Conservation (phyloP, 2,888 invertebrate species). For the Polietes domitor region DNA sequence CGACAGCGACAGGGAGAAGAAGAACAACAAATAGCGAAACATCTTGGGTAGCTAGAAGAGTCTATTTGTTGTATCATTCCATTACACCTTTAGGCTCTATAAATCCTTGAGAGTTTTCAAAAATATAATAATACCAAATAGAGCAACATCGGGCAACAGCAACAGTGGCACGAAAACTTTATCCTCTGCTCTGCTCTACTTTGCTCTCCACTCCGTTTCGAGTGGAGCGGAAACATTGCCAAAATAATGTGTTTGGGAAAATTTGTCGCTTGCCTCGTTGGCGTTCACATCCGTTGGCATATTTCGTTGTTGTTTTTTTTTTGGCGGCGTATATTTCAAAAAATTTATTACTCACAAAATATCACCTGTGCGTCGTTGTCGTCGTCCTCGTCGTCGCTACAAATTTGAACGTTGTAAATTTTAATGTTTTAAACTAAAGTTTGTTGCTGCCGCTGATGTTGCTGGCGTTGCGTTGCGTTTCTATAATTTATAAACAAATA, state of each 20-base stretch:
- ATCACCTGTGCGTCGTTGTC: conserved; percentile 63
- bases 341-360: conserved; percentile 64
- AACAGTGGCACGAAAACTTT: conserved; percentile 55
- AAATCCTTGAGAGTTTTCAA: conserved; percentile 64
- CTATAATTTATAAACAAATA: conserved; percentile 60
- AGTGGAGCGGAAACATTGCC: conserved; percentile 59
- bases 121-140: conserved; percentile 63
- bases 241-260: conserved; percentile 63
- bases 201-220: neutral
- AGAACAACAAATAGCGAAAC: neutral
- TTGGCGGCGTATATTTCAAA: conserved; percentile 44
- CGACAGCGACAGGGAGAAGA: neutral
- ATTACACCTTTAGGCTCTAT: conserved; percentile 58
- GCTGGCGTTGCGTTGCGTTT: conserved; percentile 46
- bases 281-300: conserved; percentile 63
- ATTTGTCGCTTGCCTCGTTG: conserved; percentile 62
- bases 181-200: conserved; percentile 34
- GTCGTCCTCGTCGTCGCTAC: neutral
- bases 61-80: conserved; percentile 36
- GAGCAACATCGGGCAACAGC: too few species aligned
- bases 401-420: conserved; percentile 44
- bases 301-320: conserved; percentile 12
- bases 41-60: conserved; percentile 3
- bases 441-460: neutral
- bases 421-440: conserved; percentile 55